These are phyloP conservation scores for Enteromius argenteus DNA, from an alignment of 2,797 vertebrate genomes.

Conservation along the genomic window DNA sequence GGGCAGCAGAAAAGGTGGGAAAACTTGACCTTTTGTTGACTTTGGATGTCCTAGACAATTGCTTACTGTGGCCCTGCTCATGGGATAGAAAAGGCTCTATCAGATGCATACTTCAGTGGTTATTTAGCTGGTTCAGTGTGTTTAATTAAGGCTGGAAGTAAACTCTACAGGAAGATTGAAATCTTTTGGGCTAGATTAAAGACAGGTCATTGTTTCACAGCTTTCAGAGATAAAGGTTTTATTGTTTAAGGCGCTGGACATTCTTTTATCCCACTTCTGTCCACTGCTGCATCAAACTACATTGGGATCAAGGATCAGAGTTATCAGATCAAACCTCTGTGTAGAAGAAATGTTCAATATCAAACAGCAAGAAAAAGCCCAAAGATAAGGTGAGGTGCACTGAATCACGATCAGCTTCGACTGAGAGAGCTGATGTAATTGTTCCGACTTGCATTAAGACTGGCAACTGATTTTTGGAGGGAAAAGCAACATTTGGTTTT, in stretches of 20 bases:
- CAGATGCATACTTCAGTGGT: neutral
- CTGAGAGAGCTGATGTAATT: slow-evolving; percentile 1
- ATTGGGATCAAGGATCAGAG: neutral
- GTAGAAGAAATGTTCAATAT: slow-evolving; percentile 36
- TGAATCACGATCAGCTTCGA: neutral
- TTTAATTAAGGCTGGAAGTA: neutral
- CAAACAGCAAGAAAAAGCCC: slow-evolving; percentile 20
- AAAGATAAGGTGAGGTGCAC: slow-evolving; percentile 18
- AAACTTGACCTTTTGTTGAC: neutral
- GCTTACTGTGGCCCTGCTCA: neutral
- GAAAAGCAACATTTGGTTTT: slow-evolving; percentile 34
- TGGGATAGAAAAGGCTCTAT: neutral
- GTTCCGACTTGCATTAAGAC: slow-evolving; percentile 11
- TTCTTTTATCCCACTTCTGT: slow-evolving; percentile 39
- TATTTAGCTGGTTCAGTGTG: neutral
- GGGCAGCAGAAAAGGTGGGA: neutral
- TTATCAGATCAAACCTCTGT: slow-evolving; percentile 36
- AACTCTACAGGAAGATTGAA: slow-evolving; percentile 1
- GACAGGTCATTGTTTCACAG: neutral
- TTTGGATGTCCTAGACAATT: neutral
- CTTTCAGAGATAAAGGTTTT: slow-evolving; percentile 14
- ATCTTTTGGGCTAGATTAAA: neutral
- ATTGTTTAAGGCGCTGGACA: slow-evolving; percentile 24
- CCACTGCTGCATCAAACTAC: neutral
- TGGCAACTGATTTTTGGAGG: neutral